Conservation (phyloP, 2,888 invertebrate species). For the Caenorhabditis doughertyi region DNA sequence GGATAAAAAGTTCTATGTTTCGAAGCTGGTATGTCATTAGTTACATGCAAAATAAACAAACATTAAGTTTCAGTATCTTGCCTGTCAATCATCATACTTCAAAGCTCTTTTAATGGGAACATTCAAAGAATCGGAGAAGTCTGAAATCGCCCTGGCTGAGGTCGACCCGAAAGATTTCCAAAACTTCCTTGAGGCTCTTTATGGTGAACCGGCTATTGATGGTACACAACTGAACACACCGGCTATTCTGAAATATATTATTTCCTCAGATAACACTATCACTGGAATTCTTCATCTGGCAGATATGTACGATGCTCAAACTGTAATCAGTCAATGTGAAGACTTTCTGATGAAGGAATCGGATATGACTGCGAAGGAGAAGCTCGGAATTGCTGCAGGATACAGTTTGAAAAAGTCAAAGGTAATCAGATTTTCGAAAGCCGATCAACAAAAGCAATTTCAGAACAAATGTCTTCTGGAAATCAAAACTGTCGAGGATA, state of each 20-base stretch:
- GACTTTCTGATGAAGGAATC: background rate
- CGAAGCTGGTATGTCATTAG: background rate
- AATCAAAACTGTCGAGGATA: background rate
- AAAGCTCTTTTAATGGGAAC: background rate
- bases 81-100: background rate
- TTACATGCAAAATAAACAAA: background rate
- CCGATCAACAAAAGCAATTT: no score
- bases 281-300: background rate
- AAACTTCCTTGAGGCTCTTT: background rate
- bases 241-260: no score
- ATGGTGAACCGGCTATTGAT: background rate
- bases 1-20: conserved; percentile 17
- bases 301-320: conserved; percentile 1
- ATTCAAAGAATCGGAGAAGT: background rate
- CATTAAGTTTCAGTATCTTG: background rate
- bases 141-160: background rate
- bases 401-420: background rate
- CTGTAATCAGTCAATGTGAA: background rate
- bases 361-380: conserved; percentile 1
- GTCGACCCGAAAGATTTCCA: conserved; percentile 1
- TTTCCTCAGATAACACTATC: background rate
- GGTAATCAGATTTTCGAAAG: background rate
- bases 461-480: background rate
- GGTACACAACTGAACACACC: background rate
- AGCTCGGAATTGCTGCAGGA: background rate